These are phyloP conservation scores for Phortica okadai DNA, from an alignment of 2,888 invertebrate genomes.

Conservation along the genomic window DNA sequence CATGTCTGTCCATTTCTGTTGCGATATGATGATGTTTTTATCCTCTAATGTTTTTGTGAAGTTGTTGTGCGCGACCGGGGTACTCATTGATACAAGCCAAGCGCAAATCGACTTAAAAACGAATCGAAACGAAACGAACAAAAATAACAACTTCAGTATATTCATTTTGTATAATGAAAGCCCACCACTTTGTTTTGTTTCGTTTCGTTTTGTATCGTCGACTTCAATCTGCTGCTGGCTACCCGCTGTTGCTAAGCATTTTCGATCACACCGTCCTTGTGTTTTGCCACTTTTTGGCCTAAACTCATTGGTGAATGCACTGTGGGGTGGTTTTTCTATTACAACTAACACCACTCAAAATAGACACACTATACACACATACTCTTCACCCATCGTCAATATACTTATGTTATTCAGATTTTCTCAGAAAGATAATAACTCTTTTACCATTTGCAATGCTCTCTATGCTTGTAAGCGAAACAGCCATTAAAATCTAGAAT, in stretches of 20 bases:
- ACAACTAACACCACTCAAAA: neutral
- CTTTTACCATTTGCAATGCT: neutral
- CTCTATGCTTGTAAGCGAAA: too few species aligned
- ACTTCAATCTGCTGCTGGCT: neutral
- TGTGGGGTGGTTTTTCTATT: constrained; percentile 9
- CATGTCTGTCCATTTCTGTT: constrained; percentile 19
- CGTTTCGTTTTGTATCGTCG: neutral
- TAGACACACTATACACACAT: too few species aligned
- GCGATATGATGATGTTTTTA: constrained; percentile 57
- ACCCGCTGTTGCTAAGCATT: neutral
- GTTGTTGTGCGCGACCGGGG: constrained; percentile 36
- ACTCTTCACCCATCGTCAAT: too few species aligned
- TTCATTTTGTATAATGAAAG: constrained; percentile 58
- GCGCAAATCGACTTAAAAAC: constrained; percentile 70
- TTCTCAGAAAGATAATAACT: constrained; percentile 67
- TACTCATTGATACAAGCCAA: constrained; percentile 41
- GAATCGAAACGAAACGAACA: too few species aligned
- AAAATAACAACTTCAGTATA: too few species aligned
- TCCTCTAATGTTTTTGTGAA: constrained; percentile 43
- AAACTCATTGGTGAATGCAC: constrained; percentile 26
- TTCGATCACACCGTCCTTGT: too few species aligned
- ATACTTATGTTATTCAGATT: constrained; percentile 64
- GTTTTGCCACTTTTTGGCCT: constrained; percentile 24
- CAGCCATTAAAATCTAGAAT: too few species aligned
- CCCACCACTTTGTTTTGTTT: neutral